Conservation (phyloP, 2,113 vertebrate species). For the Notechis scutatus region DNA sequence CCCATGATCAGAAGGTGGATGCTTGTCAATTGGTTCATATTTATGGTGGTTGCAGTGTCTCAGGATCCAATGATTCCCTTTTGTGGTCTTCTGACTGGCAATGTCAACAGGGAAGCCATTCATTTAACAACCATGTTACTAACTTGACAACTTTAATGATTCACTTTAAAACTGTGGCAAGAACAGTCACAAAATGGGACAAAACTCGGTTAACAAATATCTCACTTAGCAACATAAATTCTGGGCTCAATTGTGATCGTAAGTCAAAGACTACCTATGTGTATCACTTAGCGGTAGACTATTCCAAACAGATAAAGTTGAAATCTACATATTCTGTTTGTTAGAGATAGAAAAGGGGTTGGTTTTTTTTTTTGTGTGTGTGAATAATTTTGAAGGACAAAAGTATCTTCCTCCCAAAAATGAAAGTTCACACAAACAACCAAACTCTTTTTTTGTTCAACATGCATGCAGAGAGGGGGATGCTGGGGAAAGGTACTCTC, state of each 20-base stretch:
- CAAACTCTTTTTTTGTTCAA: not conserved
- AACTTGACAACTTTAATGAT: not conserved
- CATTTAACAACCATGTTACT: not conserved
- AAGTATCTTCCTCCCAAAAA: not conserved
- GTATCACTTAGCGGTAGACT: not conserved
- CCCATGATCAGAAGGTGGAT: not conserved
- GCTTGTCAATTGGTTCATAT: not conserved
- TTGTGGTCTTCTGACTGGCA: not conserved
- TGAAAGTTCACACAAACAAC: not conserved
- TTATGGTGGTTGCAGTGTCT: not conserved
- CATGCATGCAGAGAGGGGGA: not conserved
- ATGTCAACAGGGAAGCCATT: not conserved
- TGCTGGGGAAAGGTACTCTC: too few species aligned
- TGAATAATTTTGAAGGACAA: not conserved
- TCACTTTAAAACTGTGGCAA: not conserved
- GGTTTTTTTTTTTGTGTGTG: not conserved
- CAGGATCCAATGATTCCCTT: not conserved
- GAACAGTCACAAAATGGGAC: not conserved
- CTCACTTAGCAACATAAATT: not conserved
- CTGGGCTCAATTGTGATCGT: not conserved
- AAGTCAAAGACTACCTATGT: not conserved
- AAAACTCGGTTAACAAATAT: not conserved
- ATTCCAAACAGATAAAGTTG: not conserved
- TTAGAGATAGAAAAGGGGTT: not conserved
- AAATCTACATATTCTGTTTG: not conserved